These are phyloP conservation scores for Ischnura elegans DNA, from an alignment of 2,888 invertebrate species.

Conservation along the genomic window DNA sequence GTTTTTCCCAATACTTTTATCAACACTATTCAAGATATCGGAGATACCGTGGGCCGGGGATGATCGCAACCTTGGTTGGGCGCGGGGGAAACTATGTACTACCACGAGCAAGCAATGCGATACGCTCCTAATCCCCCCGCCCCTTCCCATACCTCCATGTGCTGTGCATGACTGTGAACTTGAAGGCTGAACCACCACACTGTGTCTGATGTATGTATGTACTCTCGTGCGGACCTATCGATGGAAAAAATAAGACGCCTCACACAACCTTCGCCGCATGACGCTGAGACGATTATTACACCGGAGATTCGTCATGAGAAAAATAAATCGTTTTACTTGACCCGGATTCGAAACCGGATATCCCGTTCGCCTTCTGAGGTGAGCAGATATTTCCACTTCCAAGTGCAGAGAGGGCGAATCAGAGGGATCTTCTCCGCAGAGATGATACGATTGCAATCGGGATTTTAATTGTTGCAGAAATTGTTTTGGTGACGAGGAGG, in stretches of 20 bases:
- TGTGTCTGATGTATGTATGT: too few species aligned
- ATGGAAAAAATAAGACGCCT: background rate
- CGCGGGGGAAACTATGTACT: background rate
- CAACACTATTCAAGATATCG: background rate
- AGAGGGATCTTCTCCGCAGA: background rate
- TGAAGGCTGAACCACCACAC: background rate
- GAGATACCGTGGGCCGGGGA: background rate
- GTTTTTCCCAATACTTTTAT: too few species aligned
- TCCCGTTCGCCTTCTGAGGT: background rate
- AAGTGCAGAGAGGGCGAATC: too few species aligned
- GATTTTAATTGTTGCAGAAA: background rate
- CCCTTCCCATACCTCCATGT: background rate
- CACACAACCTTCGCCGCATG: background rate
- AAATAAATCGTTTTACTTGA: background rate
- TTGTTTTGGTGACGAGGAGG: too few species aligned
- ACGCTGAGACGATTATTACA: background rate
- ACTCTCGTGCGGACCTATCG: background rate
- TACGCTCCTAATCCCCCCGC: background rate
- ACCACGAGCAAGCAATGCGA: slow-evolving; percentile 3
- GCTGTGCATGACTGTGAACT: slow-evolving; percentile 6
- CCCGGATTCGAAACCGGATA: slow-evolving; percentile 6
- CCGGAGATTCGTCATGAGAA: background rate
- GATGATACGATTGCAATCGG: background rate
- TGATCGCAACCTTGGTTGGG: background rate
- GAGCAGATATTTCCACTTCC: background rate